Evolutionary conservation across 2,888 invertebrate species (phyloP).

Genomic region (Mystacides longicornis): DNA sequence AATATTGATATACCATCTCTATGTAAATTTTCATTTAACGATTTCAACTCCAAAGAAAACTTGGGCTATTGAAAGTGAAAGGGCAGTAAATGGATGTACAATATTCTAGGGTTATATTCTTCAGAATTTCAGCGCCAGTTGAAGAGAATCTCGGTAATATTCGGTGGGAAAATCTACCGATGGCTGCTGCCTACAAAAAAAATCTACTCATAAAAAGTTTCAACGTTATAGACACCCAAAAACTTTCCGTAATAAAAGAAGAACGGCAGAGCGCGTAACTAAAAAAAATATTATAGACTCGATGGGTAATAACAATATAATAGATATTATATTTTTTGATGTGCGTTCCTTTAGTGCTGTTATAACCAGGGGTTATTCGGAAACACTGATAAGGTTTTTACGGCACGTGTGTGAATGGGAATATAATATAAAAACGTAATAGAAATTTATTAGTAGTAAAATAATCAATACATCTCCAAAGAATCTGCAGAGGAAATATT

Average conservation of each 20-base stretch:
- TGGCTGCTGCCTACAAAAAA: neutral
- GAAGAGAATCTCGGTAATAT: too few species aligned
- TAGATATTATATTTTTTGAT: neutral
- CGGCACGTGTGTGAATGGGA: neutral
- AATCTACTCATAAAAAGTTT: constrained; percentile 17
- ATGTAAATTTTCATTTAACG: too few species aligned
- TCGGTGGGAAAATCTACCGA: too few species aligned
- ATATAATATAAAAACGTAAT: neutral
- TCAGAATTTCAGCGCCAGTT: too few species aligned
- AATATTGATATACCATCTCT: too few species aligned
- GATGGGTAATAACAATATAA: neutral
- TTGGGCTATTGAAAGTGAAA: too few species aligned
- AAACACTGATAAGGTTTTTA: neutral
- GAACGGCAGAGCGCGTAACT: constrained; percentile 6
- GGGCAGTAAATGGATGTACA: too few species aligned
- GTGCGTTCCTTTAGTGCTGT: neutral
- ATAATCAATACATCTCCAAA: too few species aligned
- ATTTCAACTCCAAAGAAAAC: too few species aligned
- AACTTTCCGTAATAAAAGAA: constrained; percentile 13
- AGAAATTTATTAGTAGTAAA: too few species aligned
- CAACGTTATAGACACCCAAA: constrained; percentile 12
- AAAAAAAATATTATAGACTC: neutral
- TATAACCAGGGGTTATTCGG: neutral
- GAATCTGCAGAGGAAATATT: too few species aligned
- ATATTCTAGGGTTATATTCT: too few species aligned